phyloP scores from a whole-genome alignment of 1,140 invertebrate species.

The Heliconius nattereri region DNA sequence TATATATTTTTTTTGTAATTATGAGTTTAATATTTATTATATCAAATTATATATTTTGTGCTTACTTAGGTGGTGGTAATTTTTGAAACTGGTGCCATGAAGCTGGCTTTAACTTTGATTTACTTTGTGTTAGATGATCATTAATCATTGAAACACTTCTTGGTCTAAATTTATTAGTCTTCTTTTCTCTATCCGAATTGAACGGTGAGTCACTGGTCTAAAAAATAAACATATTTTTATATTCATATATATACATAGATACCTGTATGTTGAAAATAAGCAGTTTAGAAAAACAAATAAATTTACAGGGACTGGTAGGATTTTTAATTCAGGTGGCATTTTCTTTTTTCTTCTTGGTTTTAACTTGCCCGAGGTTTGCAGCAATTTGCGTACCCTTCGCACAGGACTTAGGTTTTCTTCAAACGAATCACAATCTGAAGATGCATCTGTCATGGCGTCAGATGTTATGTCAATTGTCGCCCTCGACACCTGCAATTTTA shows the following conservation, averaged over 20 bases:
- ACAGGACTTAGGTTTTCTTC: constrained; percentile 75
- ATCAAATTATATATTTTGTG: background rate
- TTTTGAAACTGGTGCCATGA: constrained; percentile 75
- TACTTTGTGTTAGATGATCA: constrained; percentile 56
- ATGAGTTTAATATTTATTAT: background rate
- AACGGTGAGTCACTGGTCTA: constrained; percentile 75
- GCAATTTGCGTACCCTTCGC: constrained; percentile 70
- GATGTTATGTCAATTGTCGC: constrained; percentile 80
- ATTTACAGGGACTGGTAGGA: constrained; percentile 77
- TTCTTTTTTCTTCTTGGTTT: constrained; percentile 77
- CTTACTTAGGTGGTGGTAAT: constrained; percentile 77
- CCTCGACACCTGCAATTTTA: constrained; percentile 71
- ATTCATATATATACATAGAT: too few relatives aligned
- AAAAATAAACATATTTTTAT: constrained; percentile 32
- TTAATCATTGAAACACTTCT: constrained; percentile 81
- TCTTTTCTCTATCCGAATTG: constrained; percentile 75
- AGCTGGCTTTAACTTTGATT: constrained; percentile 65
- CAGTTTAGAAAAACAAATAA: background rate
- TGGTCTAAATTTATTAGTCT: constrained; percentile 63
- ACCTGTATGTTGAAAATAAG: too few relatives aligned
- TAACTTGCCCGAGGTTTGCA: constrained; percentile 60
- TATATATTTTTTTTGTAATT: background rate
- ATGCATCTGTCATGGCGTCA: constrained; percentile 73
- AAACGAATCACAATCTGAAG: constrained; percentile 74
- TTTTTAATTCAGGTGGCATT: constrained; percentile 82